Evolutionary conservation across 2,113 vertebrate species (phyloP), one percentile per base, ranked within the genome.

Genomic region (Ursus arctos): DNA sequence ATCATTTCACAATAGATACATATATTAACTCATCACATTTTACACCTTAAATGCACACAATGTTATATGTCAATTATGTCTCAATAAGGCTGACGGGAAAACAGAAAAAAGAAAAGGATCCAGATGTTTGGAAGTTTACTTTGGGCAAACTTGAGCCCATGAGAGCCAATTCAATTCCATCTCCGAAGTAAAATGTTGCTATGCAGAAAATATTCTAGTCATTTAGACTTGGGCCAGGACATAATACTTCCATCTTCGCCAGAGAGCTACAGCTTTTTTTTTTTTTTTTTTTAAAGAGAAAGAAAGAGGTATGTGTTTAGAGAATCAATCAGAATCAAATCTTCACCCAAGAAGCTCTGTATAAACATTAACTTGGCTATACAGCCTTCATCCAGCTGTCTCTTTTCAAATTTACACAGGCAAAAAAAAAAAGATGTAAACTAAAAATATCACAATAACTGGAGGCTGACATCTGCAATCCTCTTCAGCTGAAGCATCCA

Each of bases 381-480:
- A 19, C 24, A 97, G 84, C 7, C 47, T 71, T 79, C 18, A 93
- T 61, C 86, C 97, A 98, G 85, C 88, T 97, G 95, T 94, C 89
- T 96, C 91, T 63, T 77, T 91, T 90, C 83, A 96, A 97, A 97
- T 51, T n/a, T 97, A 92, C 55, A 43, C 63, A 88, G 84, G 26
- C 36, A 36, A 83, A 72, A 55, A 90, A 92, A 90, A 65, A 61
- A 90, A 94, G 24, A 97, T n/a, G 18, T 76, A 97, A 98, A 98
- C 59, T 96, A 95, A 97, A 98, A 98, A 94, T 96, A 95, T 96
- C 94, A 92, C 49, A 81, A 91, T 83, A 98, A 95, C 69, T 93
- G 28, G 86, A 98, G 55, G 10, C 49, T 95, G 96, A 98, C 65
- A 91, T 96, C 79, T 96, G 16, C 69, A 98, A 95, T 76, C 74